phyloP scores from a whole-genome alignment of 2,113 vertebrate species.

The Dermatemys mawii region DNA sequence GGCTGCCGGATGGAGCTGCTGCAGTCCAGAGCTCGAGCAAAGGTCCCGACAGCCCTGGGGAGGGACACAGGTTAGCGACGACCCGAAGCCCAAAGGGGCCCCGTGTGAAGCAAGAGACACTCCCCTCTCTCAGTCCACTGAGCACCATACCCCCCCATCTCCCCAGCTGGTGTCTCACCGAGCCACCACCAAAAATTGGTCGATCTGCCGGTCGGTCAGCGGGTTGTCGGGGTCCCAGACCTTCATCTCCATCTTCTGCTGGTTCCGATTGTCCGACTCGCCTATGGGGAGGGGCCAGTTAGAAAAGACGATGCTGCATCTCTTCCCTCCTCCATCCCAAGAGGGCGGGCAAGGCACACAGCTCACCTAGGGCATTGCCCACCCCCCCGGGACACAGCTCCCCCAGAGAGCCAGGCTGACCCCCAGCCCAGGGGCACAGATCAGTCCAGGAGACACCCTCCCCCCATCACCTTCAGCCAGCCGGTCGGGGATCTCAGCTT shows the following conservation, averaged over 20 bases:
- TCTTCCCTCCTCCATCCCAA: too few species aligned
- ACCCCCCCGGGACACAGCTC: too few species aligned
- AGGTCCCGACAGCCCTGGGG: slow-evolving; percentile 91
- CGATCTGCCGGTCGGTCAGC: slow-evolving; percentile 93
- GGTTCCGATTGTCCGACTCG: slow-evolving; percentile 86
- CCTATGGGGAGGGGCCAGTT: slow-evolving; percentile 54
- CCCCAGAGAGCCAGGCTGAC: background rate
- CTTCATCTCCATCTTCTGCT: slow-evolving; percentile 94
- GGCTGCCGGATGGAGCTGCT: slow-evolving; percentile 97
- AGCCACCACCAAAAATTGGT: slow-evolving; percentile 95
- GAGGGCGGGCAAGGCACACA: background rate
- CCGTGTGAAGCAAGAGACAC: background rate
- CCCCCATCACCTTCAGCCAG: slow-evolving; percentile 83
- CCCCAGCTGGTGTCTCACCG: slow-evolving; percentile 79
- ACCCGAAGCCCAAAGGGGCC: background rate
- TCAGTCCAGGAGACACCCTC: background rate
- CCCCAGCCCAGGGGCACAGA: background rate
- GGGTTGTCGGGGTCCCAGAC: slow-evolving; percentile 95
- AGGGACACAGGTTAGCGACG: background rate
- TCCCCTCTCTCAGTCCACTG: background rate
- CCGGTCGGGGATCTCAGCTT: slow-evolving; percentile 93
- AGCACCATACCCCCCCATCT: background rate
- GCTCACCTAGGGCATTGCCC: background rate
- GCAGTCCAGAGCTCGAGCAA: slow-evolving; percentile 92
- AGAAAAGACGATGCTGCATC: background rate